Percentiles rank a stretch among this genome's conserved stretches.
Conservation (phyloP, 2,888 invertebrate genomes). For the Exocentrus adspersus region DNA sequence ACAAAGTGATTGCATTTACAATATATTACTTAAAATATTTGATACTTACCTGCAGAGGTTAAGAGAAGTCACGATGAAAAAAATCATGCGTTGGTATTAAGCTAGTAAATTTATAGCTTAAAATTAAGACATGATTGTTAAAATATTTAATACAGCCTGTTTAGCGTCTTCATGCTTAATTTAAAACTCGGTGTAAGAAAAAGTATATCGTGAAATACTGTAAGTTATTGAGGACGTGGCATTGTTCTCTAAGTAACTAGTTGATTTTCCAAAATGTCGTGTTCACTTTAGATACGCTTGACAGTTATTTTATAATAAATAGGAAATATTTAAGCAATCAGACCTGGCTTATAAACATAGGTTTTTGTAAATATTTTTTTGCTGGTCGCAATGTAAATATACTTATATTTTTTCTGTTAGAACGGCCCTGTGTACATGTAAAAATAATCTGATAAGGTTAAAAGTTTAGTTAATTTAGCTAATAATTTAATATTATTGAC, state of each 20-base stretch:
- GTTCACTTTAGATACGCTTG: slow-evolving; percentile 12
- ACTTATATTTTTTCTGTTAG: background rate
- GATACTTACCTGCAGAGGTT: no score
- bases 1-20: background rate
- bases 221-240: background rate
- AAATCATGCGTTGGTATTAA: no score
- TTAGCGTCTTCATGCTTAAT: no score
- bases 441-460: background rate
- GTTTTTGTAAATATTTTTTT: background rate
- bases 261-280: slow-evolving; percentile 14
- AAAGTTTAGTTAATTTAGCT: slow-evolving; percentile 4
- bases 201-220: background rate
- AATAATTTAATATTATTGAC: slow-evolving; percentile 5
- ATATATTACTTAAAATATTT: background rate
- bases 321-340: background rate
- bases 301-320: background rate
- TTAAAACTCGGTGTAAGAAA: background rate
- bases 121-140: no score
- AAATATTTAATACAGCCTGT: no score
- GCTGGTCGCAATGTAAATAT: background rate
- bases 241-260: background rate
- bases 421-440: background rate
- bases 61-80: no score
- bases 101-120: no score
- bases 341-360: background rate